Evolutionary conservation across 2,113 vertebrate species (phyloP), one percentile per base, ranked within the genome.

Genomic region (Corythornis cristatus): DNA sequence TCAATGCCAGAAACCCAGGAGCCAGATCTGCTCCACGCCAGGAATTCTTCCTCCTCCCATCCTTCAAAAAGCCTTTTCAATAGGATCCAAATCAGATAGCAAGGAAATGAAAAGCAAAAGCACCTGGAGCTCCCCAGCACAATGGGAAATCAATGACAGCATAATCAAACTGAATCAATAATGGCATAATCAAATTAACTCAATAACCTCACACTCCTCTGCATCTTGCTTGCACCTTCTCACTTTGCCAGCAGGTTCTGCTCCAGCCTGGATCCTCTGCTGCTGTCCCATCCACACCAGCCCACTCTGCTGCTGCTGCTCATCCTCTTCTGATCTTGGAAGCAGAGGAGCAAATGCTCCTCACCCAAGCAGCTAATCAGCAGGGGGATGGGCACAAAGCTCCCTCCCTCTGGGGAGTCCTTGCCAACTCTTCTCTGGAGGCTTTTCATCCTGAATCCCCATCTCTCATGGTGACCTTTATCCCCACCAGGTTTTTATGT

Each of bases 11-110:
- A 48, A 42, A 42, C 29, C n/a, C 48, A 19, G 20, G 17, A 33
- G 26, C n/a, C 22, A 1, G 5, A n/a, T 2, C 18, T 0, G 4
- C 26, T 8, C 67, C 61, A 35, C 15, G 15, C 56, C 0, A 3
- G 25, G 11, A 43, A 80, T 53, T 57, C 66, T 4, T 4, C 29
- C 61, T 61, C 53, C 20, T 62, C 28, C 40, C 64, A 40, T 15
- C 62, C 54, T 80, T 56, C 73, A 70, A 64, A 70, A 64, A 72
- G 15, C 2, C 15, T 79, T 74, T 14, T 33, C 28, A 14, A 56
- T 64, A 23, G 60, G 14, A 50, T 25, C 64, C 29, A 40, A 80
- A 50, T 15, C 35, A 5, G 9, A 25, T 20, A 10, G 20, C 60
- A 88, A 66, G 29, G 33, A 48, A 79, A 73, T 3, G 7, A 42